A percentile compares a stretch with the other conserved stretches of the same genome.
These are phyloP conservation scores for Brachyrhaphis roseni DNA, from an alignment of 2,797 vertebrate genomes.

Conservation along the genomic window DNA sequence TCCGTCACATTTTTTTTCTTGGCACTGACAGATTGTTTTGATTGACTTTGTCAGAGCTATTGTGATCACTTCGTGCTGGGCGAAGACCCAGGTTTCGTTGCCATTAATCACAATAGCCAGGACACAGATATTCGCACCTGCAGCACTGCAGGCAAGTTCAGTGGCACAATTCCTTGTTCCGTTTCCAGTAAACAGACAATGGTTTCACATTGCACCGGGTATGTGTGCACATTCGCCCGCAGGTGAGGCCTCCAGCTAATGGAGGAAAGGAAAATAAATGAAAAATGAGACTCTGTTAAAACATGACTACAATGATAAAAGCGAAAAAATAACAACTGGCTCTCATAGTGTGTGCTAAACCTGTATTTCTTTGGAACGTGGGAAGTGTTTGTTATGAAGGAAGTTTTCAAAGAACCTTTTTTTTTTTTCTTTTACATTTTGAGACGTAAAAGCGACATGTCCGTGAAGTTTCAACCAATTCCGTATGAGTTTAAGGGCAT, in stretches of 20 bases:
- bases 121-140: slow-evolving; percentile 84
- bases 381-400: background rate
- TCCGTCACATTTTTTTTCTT: slow-evolving; percentile 50
- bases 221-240: slow-evolving; percentile 61
- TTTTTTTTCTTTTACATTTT: background rate
- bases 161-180: slow-evolving; percentile 74
- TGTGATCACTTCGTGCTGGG: slow-evolving; percentile 63
- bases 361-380: slow-evolving; percentile 1
- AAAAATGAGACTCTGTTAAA: slow-evolving; percentile 69
- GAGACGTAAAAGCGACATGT: background rate
- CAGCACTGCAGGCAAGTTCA: slow-evolving; percentile 79
- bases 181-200: slow-evolving; percentile 69
- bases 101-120: slow-evolving; percentile 80
- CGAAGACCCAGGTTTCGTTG: slow-evolving; percentile 70
- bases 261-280: slow-evolving; percentile 51
- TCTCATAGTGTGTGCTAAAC: slow-evolving; percentile 19
- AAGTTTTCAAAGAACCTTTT: background rate
- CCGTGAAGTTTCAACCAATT: background rate
- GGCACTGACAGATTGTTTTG: slow-evolving; percentile 66
- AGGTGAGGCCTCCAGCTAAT: slow-evolving; percentile 65
- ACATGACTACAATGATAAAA: slow-evolving; percentile 60
- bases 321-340: slow-evolving; percentile 35
- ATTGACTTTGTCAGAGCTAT: slow-evolving; percentile 71
- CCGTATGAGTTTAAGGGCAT: background rate
- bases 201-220: slow-evolving; percentile 83